phyloP scores from a whole-genome alignment of 2,888 invertebrate species.

The Argynnis bischoffii region DNA sequence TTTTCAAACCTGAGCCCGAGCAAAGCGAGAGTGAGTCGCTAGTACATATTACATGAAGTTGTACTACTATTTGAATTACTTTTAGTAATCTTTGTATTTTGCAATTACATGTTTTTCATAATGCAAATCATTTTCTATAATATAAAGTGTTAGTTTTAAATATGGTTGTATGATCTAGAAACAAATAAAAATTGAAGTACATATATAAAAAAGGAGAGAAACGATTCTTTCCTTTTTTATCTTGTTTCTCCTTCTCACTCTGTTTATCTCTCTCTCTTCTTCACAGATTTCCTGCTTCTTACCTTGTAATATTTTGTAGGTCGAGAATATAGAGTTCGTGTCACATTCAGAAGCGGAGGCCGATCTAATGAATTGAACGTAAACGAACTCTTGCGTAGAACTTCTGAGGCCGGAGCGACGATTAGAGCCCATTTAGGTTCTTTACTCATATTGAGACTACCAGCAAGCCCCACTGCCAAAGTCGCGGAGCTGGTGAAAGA shows the following conservation, averaged over 20 bases:
- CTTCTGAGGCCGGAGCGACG: constrained; percentile 51
- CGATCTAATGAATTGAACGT: constrained; percentile 45
- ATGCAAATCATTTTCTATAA: no score
- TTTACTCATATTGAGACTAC: constrained; percentile 60
- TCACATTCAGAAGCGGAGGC: constrained; percentile 53
- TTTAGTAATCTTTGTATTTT: no score
- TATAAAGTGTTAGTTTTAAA: no score
- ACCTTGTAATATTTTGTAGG: constrained; percentile 35
- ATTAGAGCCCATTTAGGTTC: constrained; percentile 65
- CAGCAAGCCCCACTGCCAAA: constrained; percentile 55
- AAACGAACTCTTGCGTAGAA: constrained; percentile 47
- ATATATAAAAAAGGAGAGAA: not conserved
- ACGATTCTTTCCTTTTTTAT: not conserved
- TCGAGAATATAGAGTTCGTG: constrained; percentile 55
- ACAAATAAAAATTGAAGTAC: no score
- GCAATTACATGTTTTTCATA: no score
- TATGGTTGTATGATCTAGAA: no score
- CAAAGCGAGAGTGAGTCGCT: no score
- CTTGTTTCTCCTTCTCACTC: not conserved
- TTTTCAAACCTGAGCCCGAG: no score
- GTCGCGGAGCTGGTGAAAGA: constrained; percentile 58
- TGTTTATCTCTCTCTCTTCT: no score
- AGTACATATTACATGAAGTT: no score
- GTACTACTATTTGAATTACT: no score
- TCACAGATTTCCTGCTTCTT: no score